A percentile compares a stretch with the other conserved stretches of the same genome.
These are phyloP conservation scores for Linurgus olivaceus DNA, from an alignment of 2,797 vertebrate species.

Conservation along the genomic window DNA sequence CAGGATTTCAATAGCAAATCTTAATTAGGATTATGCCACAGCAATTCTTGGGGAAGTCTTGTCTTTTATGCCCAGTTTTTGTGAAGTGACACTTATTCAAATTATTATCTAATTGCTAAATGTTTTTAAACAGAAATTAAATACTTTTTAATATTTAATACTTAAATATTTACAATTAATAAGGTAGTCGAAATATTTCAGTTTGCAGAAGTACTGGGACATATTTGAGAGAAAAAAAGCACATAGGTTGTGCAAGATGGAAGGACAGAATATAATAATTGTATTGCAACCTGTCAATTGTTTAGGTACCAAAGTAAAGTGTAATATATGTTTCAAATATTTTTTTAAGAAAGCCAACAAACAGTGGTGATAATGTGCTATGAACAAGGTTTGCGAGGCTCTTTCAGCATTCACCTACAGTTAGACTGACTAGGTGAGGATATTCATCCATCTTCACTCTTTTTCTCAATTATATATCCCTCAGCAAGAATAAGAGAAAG, in stretches of 20 bases:
- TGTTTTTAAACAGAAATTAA: not conserved
- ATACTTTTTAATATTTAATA: not conserved
- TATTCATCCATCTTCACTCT: not conserved
- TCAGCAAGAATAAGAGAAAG: not conserved
- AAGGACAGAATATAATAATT: not conserved
- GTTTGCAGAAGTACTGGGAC: not conserved
- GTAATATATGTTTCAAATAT: not conserved
- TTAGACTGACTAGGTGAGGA: not conserved
- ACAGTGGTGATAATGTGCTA: not conserved
- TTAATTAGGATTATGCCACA: slow-evolving; percentile 25
- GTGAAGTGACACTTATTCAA: not conserved
- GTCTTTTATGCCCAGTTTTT: not conserved
- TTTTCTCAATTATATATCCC: not conserved
- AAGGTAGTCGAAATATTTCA: not conserved
- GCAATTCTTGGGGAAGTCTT: not conserved
- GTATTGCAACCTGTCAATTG: not conserved
- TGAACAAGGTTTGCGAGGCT: not conserved
- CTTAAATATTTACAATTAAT: not conserved
- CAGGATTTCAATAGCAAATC: not conserved
- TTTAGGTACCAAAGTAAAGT: not conserved
- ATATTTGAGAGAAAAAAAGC: not conserved
- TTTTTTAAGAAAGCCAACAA: not conserved
- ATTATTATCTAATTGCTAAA: not conserved
- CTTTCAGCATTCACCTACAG: not conserved
- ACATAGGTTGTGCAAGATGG: not conserved